Percentiles rank a stretch among this genome's conserved stretches.
Evolutionary conservation across 1,140 invertebrate genomes (phyloP).

Genomic region (Gryllus bimaculatus): DNA sequence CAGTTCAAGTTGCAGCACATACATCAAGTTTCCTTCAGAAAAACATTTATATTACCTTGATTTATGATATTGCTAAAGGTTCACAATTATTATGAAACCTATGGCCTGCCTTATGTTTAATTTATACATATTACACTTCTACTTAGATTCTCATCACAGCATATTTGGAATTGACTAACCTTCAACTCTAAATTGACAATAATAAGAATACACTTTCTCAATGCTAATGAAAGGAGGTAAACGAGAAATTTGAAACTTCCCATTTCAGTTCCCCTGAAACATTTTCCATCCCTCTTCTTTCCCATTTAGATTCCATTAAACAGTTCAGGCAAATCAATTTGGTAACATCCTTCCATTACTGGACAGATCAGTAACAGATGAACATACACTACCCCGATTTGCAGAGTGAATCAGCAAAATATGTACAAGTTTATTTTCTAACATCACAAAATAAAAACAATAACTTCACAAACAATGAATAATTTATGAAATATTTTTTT

Average conservation of each 20-base stretch:
- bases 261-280: too few relatives aligned
- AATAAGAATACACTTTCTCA: background rate
- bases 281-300: too few relatives aligned
- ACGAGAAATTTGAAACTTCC: background rate
- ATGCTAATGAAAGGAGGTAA: background rate
- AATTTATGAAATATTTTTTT: background rate
- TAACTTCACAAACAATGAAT: background rate
- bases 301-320: too few relatives aligned
- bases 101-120: background rate
- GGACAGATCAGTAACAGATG: background rate
- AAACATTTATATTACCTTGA: too few relatives aligned
- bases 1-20: too few relatives aligned
- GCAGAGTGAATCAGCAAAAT: background rate
- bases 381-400: background rate
- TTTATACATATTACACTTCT: background rate
- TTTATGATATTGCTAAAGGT: too few relatives aligned
- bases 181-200: background rate
- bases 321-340: background rate
- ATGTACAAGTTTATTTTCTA: background rate
- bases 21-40: too few relatives aligned
- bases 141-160: background rate
- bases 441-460: background rate
- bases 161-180: background rate
- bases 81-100: background rate
- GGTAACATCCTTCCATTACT: background rate